These are phyloP conservation scores for Ceratotherium simum DNA, from an alignment of 2,113 vertebrate genomes.

Conservation along the genomic window DNA sequence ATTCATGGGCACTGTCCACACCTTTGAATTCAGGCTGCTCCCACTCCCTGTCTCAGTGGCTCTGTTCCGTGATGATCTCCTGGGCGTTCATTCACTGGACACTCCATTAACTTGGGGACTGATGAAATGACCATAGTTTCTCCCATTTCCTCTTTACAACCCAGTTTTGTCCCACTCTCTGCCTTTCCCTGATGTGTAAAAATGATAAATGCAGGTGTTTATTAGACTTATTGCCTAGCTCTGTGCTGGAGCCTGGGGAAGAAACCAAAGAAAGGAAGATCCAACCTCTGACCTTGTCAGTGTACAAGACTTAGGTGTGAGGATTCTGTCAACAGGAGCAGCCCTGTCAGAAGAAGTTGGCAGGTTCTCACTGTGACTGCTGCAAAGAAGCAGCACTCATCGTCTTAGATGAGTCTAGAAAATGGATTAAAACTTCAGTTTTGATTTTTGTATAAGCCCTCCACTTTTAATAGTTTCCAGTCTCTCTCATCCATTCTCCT, in stretches of 20 bases:
- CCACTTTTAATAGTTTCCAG: background rate
- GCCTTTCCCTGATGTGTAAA: background rate
- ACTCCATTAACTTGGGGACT: background rate
- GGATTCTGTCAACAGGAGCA: background rate
- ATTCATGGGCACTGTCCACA: too few relatives aligned
- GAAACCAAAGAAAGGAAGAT: background rate
- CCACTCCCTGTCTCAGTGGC: background rate
- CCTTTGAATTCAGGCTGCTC: background rate
- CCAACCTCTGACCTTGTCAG: background rate
- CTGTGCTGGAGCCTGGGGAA: background rate
- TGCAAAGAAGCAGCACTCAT: fast-evolving
- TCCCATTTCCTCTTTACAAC: background rate
- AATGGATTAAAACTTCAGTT: background rate
- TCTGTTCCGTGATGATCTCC: too few relatives aligned
- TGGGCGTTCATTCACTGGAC: background rate
- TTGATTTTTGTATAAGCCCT: background rate
- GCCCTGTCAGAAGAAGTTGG: background rate
- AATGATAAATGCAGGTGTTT: background rate
- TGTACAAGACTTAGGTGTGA: background rate
- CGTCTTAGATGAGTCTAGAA: background rate
- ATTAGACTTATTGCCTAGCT: background rate
- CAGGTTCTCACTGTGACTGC: background rate
- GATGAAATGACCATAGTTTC: background rate
- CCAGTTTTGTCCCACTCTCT: background rate
- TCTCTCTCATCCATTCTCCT: background rate